phyloP scores from a whole-genome alignment of 2,797 vertebrate species.

The Oophaga sylvatica region DNA sequence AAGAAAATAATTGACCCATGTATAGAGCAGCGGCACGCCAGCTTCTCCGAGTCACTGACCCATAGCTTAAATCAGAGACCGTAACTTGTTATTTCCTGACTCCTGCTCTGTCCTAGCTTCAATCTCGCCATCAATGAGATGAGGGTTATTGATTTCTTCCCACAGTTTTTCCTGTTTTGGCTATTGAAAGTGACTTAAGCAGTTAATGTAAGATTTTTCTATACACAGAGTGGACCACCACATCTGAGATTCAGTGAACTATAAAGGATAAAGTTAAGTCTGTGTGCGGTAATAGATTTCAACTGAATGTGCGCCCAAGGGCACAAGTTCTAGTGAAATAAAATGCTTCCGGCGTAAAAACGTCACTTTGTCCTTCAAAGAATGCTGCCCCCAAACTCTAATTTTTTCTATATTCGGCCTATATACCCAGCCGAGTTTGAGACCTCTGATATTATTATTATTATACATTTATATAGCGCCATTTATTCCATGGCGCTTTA shows the following conservation, averaged over 20 bases:
- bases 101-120: slow-evolving; percentile 42
- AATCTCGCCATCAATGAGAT: slow-evolving; percentile 39
- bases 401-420: too few relatives aligned
- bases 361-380: too few relatives aligned
- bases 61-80: slow-evolving; percentile 42
- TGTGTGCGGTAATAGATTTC: too few relatives aligned
- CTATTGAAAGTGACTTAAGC: not conserved
- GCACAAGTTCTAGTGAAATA: too few relatives aligned
- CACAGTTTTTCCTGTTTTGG: not conserved
- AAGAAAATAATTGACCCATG: not conserved
- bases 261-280: too few relatives aligned
- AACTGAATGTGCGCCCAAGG: too few relatives aligned
- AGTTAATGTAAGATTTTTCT: not conserved
- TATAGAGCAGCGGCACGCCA: slow-evolving; percentile 25
- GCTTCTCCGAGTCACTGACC: slow-evolving; percentile 37
- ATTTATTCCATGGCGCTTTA: too few relatives aligned
- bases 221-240: not conserved
- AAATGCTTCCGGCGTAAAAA: too few relatives aligned
- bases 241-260: not conserved
- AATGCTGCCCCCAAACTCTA: too few relatives aligned
- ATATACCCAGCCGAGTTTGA: too few relatives aligned
- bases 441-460: too few relatives aligned
- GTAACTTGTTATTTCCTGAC: slow-evolving; percentile 56
- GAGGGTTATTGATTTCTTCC: slow-evolving; percentile 42
- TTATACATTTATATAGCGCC: too few relatives aligned